phyloP scores from a whole-genome alignment of 1,140 invertebrate genomes.

The Thaumetopoea pityocampa region DNA sequence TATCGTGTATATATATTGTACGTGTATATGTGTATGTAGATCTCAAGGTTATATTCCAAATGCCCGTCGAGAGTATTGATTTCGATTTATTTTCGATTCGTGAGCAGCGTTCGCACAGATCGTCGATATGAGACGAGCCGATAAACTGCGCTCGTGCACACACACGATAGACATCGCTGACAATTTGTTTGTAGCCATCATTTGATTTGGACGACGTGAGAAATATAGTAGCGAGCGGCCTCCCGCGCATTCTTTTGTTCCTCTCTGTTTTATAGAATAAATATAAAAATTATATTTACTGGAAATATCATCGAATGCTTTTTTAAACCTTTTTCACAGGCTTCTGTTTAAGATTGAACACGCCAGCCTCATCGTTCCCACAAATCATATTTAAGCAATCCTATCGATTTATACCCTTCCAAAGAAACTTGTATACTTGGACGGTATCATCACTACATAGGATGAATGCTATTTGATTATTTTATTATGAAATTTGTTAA shows the following conservation, averaged over 20 bases:
- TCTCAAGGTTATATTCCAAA: conserved; percentile 47
- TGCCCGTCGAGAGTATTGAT: conserved; percentile 46
- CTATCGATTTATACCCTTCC: too few species aligned
- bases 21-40: not conserved
- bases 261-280: conserved; percentile 3
- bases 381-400: too few species aligned
- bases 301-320: too few species aligned
- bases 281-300: conserved; percentile 3
- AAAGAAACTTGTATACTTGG: too few species aligned
- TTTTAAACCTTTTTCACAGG: too few species aligned
- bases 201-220: conserved; percentile 16
- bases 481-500: too few species aligned
- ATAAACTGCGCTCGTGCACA: conserved; percentile 8
- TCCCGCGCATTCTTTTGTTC: conserved; percentile 3
- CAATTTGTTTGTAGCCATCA: conserved; percentile 21
- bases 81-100: conserved; percentile 57
- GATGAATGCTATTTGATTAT: too few species aligned
- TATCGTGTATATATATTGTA: too few species aligned
- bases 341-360: too few species aligned
- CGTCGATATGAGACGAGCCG: conserved; percentile 43
- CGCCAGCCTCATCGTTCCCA: too few species aligned
- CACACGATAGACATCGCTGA: conserved; percentile 19
- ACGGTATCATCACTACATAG: too few species aligned
- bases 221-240: conserved; percentile 8
- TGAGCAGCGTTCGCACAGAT: conserved; percentile 44